A percentile compares a stretch with the other conserved stretches of the same genome.
Evolutionary conservation across 2,888 invertebrate genomes (phyloP).

Genomic region (Sphinx pinastri): DNA sequence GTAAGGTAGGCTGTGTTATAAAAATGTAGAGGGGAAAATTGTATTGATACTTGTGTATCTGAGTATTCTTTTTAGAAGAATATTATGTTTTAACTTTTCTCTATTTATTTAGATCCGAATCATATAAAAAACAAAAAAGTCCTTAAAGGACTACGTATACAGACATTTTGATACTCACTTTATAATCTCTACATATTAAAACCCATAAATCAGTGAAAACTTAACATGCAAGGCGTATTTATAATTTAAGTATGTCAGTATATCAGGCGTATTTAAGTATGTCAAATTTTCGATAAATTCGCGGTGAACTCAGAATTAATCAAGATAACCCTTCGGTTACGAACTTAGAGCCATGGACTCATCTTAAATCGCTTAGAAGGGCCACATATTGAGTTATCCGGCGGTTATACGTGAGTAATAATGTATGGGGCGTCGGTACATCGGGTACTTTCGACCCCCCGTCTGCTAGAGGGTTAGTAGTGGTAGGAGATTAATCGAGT

Average conservation of each 20-base stretch:
- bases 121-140: too few species aligned
- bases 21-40: background rate
- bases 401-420: conserved; percentile 73
- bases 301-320: conserved; percentile 63
- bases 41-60: too few species aligned
- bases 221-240: too few species aligned
- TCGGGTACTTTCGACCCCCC: conserved; percentile 46
- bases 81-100: too few species aligned
- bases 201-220: background rate
- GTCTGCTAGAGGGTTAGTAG: conserved; percentile 37
- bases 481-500: conserved; percentile 45
- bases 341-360: conserved; percentile 68
- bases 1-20: conserved; percentile 16
- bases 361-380: conserved; percentile 76
- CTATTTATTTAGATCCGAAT: too few species aligned
- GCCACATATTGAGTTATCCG: conserved; percentile 74
- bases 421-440: conserved; percentile 66
- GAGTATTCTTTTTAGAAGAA: too few species aligned
- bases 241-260: too few species aligned
- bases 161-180: background rate
- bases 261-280: conserved; percentile 24
- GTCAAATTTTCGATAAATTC: conserved; percentile 45
- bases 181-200: background rate
- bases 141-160: too few species aligned
- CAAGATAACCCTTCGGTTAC: conserved; percentile 65